These are phyloP conservation scores for Lathronympha strigana DNA, from an alignment of 2,888 invertebrate genomes.

Conservation along the genomic window DNA sequence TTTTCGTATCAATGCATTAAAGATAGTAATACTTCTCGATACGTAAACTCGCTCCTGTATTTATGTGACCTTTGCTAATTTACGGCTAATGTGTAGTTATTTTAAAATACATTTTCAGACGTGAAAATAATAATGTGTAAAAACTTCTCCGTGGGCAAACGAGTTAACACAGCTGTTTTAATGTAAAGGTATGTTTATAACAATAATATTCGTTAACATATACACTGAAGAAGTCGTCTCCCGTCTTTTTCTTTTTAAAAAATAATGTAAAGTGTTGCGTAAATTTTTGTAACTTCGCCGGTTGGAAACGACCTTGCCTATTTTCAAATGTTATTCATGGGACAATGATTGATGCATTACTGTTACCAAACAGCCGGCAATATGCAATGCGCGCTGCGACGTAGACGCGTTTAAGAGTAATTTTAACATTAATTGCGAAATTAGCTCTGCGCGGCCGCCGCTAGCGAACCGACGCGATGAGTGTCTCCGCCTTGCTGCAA, in stretches of 20 bases:
- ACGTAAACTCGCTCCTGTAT: constrained; percentile 38
- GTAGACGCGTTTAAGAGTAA: no score
- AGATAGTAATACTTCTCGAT: constrained; percentile 48
- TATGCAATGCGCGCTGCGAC: no score
- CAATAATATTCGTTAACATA: constrained; percentile 43
- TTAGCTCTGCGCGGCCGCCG: no score
- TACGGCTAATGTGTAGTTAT: constrained; percentile 46
- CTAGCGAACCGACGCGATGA: no score
- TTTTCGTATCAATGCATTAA: constrained; percentile 16
- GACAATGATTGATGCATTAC: constrained; percentile 10
- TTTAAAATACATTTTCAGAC: constrained; percentile 46
- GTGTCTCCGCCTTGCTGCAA: no score
- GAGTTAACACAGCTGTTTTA: constrained; percentile 68
- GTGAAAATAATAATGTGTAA: constrained; percentile 61
- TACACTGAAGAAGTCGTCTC: constrained; percentile 10
- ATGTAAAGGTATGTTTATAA: constrained; percentile 66
- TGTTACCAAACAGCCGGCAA: neutral
- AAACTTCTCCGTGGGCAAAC: constrained; percentile 48
- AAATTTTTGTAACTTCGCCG: constrained; percentile 32
- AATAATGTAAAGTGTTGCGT: constrained; percentile 26
- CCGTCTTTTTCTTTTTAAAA: neutral
- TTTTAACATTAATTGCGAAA: no score
- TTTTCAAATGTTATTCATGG: constrained; percentile 19
- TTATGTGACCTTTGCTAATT: constrained; percentile 44
- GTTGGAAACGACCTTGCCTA: constrained; percentile 53